Conservation (phyloP, 2,797 vertebrate genomes). For the Lagothrix lagotricha region DNA sequence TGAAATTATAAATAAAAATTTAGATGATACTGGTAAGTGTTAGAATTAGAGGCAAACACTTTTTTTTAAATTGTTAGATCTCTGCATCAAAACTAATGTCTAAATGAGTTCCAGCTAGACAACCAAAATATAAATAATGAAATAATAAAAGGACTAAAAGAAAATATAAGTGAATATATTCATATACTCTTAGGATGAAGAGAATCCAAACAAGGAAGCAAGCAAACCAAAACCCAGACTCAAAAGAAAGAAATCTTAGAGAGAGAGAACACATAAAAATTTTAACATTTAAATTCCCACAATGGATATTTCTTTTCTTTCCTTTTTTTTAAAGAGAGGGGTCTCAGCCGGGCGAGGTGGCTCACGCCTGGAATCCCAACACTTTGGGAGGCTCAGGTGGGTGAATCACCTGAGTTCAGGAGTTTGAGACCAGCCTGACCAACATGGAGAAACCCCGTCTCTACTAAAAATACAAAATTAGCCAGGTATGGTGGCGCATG, state of each 20-base stretch:
- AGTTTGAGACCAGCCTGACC: too few relatives aligned
- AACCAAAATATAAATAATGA: neutral
- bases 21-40: neutral
- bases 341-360: too few relatives aligned
- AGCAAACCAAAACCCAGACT: neutral
- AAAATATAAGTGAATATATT: neutral
- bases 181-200: neutral
- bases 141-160: neutral
- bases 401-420: too few relatives aligned
- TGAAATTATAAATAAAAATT: conserved; percentile 3
- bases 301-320: too few relatives aligned
- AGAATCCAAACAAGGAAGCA: neutral
- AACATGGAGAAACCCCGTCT: too few relatives aligned
- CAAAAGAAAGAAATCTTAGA: neutral
- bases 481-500: too few relatives aligned
- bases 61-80: neutral
- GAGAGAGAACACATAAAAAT: neutral
- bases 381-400: too few relatives aligned
- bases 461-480: too few relatives aligned
- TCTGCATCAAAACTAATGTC: neutral
- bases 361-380: too few relatives aligned
- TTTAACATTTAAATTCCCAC: neutral
- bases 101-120: neutral
- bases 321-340: too few relatives aligned
- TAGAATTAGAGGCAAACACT: neutral